Evolutionary conservation across 1,140 invertebrate genomes (phyloP), one percentile per base, ranked within the genome.

Genomic region (Apis cerana): DNA sequence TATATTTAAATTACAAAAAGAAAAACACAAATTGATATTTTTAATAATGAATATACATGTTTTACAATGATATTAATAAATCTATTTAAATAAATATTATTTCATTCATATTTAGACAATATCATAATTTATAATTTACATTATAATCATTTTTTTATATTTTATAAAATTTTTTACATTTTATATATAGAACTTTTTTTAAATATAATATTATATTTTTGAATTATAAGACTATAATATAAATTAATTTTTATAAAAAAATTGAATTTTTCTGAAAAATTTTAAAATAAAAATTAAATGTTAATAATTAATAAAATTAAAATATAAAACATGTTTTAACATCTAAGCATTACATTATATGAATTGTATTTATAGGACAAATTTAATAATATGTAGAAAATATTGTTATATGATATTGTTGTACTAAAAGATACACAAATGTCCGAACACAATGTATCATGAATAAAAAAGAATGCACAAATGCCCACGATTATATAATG

Each of bases 401-500:
- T 75, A 54, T 76, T 72, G 64, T 81, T 21, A 56, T 59, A 76
- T 59, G 65, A 82, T 50, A 76, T 54, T 59, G 62, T 27, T 61
- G 50, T 82, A n/a, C 50, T 67, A 68, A 70, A 84, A 70, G 75
- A 77, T 80, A 70, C 78, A 74, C 80, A 80, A 84, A 84, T 75
- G 70, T 75, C 67, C 78, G 77, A 87, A 86, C 71, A 83, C 75
- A 85, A 83, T 74, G 64, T 77, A 78, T 64, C 82, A 50, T 72
- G 59, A 83, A 83, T 84, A n/a, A 82, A 82, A 82, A 82, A 77
- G 87, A 61, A 78, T 83, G 71, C 69, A 48, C 62, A 88, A 88
- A 80, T 61, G 68, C 75, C 71, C 80, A 88, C 76, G 69, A 85
- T n/a, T 83, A 61, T 83, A 75, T 12, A 65, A 83, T 76, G 82